Conservation (phyloP, 2,888 invertebrate genomes). For the Fissipunctia ypsillon region DNA sequence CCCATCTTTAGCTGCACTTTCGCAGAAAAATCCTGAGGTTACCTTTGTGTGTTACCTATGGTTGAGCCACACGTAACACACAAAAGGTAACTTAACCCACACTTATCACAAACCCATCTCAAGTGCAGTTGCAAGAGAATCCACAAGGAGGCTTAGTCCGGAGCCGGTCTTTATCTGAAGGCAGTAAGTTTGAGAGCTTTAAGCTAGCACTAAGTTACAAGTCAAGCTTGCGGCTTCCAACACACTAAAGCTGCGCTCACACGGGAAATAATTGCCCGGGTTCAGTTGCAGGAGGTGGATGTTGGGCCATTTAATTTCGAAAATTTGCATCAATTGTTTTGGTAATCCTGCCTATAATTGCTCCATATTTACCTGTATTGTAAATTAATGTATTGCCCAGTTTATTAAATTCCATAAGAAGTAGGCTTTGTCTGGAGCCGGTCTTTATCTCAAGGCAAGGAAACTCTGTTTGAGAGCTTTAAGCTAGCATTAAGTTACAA, state of each 20-base stretch:
- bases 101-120: conserved; percentile 28
- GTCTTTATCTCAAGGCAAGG: too few species aligned
- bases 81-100: background rate
- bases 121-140: conserved; percentile 40
- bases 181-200: conserved; percentile 56
- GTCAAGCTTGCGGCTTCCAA: conserved; percentile 30
- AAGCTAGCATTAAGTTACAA: conserved; percentile 65
- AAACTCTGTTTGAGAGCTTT: conserved; percentile 50
- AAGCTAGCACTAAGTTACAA: conserved; percentile 65
- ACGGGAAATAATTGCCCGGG: background rate
- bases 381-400: background rate
- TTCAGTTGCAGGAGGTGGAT: background rate
- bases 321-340: background rate
- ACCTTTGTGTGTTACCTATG: too few species aligned
- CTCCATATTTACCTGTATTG: background rate
- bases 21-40: background rate
- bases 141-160: conserved; percentile 25
- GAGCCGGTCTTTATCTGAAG: conserved; percentile 47
- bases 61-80: background rate
- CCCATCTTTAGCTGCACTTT: background rate
- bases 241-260: conserved; percentile 26
- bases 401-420: background rate
- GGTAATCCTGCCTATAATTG: background rate
- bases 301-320: background rate
- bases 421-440: background rate